Percentiles rank a stretch among this genome's conserved stretches.
phyloP scores from a whole-genome alignment of 2,888 invertebrate species.

The Phortica okadai region DNA sequence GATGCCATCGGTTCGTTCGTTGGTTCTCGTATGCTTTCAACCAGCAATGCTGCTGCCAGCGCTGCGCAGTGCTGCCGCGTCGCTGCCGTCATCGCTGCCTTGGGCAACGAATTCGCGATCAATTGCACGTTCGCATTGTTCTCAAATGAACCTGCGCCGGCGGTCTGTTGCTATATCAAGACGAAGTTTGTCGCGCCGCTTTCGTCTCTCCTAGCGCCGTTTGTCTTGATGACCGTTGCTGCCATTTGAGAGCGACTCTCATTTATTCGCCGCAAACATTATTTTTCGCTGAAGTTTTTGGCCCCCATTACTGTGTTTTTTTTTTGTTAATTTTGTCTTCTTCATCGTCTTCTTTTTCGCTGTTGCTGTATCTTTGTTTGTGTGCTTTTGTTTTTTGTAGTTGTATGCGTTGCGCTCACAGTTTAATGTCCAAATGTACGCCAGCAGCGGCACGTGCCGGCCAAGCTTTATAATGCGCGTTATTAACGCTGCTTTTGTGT shows the following conservation, averaged over 20 bases:
- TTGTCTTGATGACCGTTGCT: neutral
- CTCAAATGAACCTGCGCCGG: neutral
- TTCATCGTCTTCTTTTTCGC: neutral
- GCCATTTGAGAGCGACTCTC: neutral
- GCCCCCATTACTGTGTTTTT: constrained; percentile 9
- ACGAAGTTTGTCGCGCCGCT: neutral
- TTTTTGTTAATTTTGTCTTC: neutral
- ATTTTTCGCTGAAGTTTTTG: constrained; percentile 18
- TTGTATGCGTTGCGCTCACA: neutral
- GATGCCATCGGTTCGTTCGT: too few relatives aligned
- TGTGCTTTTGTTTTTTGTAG: constrained; percentile 24
- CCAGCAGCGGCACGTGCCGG: constrained; percentile 64
- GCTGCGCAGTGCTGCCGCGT: neutral
- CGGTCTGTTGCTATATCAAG: constrained; percentile 24
- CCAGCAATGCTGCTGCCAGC: neutral
- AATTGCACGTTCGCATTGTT: constrained; percentile 59
- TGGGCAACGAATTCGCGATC: constrained; percentile 55
- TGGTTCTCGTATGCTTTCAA: too few relatives aligned
- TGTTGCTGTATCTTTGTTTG: constrained; percentile 38
- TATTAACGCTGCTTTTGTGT: constrained; percentile 45
- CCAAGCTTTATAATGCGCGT: constrained; percentile 53
- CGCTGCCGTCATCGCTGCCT: neutral
- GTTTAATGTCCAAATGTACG: constrained; percentile 33
- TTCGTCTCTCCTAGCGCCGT: neutral
- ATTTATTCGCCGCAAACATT: neutral